Conservation (phyloP, 2,113 vertebrate genomes). For the Platanista minor region DNA sequence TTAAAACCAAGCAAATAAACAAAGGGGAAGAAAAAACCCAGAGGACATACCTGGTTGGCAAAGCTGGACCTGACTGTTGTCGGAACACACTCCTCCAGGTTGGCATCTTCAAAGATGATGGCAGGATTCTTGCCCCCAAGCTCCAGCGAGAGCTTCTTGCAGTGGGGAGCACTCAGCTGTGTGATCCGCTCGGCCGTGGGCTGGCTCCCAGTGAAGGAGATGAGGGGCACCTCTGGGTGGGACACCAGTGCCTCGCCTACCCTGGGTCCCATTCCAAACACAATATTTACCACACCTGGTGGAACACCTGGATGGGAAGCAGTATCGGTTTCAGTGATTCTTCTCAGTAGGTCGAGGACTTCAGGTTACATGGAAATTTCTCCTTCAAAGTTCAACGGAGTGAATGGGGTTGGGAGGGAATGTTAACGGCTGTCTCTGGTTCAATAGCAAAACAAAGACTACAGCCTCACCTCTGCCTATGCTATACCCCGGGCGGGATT, state of each 20-base stretch:
- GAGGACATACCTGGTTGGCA: slow-evolving; percentile 90
- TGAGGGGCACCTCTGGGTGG: slow-evolving; percentile 90
- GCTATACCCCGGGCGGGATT: background rate
- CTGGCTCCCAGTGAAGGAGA: slow-evolving; percentile 97
- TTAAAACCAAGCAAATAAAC: background rate
- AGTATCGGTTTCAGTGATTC: background rate
- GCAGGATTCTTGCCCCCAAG: slow-evolving; percentile 97
- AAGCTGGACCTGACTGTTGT: slow-evolving; percentile 94
- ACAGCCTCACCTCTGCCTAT: background rate
- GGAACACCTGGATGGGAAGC: slow-evolving; percentile 85
- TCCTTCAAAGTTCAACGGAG: background rate
- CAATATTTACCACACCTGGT: slow-evolving; percentile 92
- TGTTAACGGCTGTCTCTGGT: background rate
- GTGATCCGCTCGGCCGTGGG: slow-evolving; percentile 88
- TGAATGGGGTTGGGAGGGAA: too few species aligned
- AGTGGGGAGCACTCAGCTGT: slow-evolving; percentile 88
- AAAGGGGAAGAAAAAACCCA: background rate
- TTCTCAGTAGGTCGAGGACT: background rate
- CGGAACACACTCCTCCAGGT: slow-evolving; percentile 89
- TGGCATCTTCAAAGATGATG: slow-evolving; percentile 91
- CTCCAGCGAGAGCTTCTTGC: slow-evolving; percentile 95
- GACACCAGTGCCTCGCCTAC: slow-evolving; percentile 91
- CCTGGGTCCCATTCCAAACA: slow-evolving; percentile 88
- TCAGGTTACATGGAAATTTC: background rate
- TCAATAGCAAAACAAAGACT: background rate